Evolutionary conservation across 2,113 vertebrate species (phyloP), one percentile per base, ranked within the genome.

Genomic region (Oreocharis arfaki): DNA sequence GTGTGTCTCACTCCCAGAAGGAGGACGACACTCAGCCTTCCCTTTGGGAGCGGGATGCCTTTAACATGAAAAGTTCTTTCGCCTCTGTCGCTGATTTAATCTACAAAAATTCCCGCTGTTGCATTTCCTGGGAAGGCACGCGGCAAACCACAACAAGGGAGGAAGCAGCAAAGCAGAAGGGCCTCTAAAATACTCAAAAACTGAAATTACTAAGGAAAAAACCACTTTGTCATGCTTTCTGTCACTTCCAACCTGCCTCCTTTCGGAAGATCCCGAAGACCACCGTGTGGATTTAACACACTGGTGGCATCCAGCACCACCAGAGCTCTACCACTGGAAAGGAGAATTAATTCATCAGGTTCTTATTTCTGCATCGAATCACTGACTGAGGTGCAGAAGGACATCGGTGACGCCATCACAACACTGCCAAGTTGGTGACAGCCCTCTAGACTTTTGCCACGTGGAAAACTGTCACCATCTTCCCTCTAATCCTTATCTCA

Each of bases 31-130:
- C 52, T 53, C 44, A 21, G 61, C 61, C 52, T 59, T 87, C 69
- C 47, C 47, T 93, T 77, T 74, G 55, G 79, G 50, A 93, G 67
- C 53, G 4, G 30, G 83, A 75, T 74, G 56, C 68, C 63, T 92
- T 64, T 12, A 20, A 23, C 7, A 6, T 57, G 57, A 69, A 75
- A 61, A 49, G 21, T 20, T 84, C 73, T 68, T 64, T 79, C 44
- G n/a, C 24, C 47, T 91, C 69, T 67, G 35, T 28, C 23, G 19
- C 79, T 50, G 26, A 90, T 94, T 69, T 85, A 19, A 80, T 76
- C 67, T 59, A 6, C 30, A 33, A 7, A 47, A 70, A 37, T 57
- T 76, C 37, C 65, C 44, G 7, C 37, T 49, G 41, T 8, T 64
- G 74, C 42, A 5, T 65, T 93, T 91, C 47, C 65, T 26, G 44